Evolutionary conservation across 1,140 invertebrate genomes (phyloP).

Genomic region (Whitmania pigra): DNA sequence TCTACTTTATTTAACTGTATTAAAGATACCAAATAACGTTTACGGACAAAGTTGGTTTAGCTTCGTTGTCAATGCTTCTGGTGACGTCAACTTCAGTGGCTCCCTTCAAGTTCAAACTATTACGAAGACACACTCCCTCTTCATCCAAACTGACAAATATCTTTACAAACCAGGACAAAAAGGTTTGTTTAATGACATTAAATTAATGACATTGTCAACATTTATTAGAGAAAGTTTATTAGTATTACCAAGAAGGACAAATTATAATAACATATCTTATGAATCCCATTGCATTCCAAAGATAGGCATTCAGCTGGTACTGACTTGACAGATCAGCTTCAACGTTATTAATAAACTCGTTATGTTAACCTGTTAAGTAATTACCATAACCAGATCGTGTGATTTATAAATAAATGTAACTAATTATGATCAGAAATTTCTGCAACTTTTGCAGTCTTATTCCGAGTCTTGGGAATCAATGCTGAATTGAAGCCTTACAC

Average conservation of each 20-base stretch:
- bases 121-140: constrained; percentile 59
- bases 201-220: too few species aligned
- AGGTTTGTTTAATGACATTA: constrained; percentile 49
- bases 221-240: too few species aligned
- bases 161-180: constrained; percentile 84
- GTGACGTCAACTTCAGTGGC: background rate
- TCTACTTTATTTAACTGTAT: too few species aligned
- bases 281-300: too few species aligned
- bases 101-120: background rate
- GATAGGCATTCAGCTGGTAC: too few species aligned
- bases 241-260: too few species aligned
- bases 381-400: too few species aligned
- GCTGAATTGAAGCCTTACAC: constrained; percentile 9
- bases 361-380: too few species aligned
- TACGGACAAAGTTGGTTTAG: background rate
- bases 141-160: constrained; percentile 87
- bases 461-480: background rate
- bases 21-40: constrained; percentile 10
- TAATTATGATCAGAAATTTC: background rate
- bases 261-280: too few species aligned
- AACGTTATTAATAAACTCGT: too few species aligned
- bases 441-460: constrained; percentile 5
- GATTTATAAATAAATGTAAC: too few species aligned
- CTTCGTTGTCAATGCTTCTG: background rate
- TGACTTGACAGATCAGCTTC: too few species aligned